Percentiles rank a stretch among this genome's conserved stretches.
Evolutionary conservation across 1,140 invertebrate genomes (phyloP).

Genomic region (Paramacrobiotus metropolitanus): DNA sequence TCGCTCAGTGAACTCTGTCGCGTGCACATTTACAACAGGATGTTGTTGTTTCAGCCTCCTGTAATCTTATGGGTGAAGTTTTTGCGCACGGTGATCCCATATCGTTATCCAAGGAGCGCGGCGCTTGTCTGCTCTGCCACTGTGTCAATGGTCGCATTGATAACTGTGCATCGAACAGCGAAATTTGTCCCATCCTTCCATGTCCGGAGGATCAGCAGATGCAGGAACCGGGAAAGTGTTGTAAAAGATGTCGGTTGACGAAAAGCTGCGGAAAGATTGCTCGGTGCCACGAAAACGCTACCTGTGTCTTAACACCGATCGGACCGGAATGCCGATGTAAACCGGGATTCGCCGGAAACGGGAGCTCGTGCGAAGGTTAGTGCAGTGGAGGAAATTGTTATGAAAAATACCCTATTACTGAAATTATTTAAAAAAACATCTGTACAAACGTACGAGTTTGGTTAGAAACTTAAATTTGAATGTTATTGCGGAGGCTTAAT

Average conservation of each 20-base stretch:
- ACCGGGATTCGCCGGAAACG: conserved; percentile 53
- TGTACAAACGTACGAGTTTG: too few relatives aligned
- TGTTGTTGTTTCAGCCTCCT: background rate
- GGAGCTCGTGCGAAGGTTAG: conserved; percentile 45
- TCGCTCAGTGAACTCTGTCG: too few relatives aligned
- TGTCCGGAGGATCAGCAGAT: background rate
- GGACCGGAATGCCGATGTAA: conserved; percentile 46
- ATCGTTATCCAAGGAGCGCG: background rate
- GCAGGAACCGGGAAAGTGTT: background rate
- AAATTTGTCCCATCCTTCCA: background rate
- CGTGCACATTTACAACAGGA: too few relatives aligned
- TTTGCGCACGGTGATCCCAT: background rate
- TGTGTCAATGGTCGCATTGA: background rate
- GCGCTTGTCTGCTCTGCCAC: background rate
- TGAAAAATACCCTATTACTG: too few relatives aligned
- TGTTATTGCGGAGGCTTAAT: too few relatives aligned
- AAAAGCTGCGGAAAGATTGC: background rate
- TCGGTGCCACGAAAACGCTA: background rate
- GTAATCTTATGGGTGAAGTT: background rate
- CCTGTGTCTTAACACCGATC: background rate
- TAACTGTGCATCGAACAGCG: background rate
- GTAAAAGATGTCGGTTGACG: background rate
- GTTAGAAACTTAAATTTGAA: too few relatives aligned
- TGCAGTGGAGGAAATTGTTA: too few relatives aligned
- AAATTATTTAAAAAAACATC: too few relatives aligned